Percentiles rank a stretch among this genome's conserved stretches.
Conservation (phyloP, 2,113 vertebrate genomes). For the Anseranas semipalmata region DNA sequence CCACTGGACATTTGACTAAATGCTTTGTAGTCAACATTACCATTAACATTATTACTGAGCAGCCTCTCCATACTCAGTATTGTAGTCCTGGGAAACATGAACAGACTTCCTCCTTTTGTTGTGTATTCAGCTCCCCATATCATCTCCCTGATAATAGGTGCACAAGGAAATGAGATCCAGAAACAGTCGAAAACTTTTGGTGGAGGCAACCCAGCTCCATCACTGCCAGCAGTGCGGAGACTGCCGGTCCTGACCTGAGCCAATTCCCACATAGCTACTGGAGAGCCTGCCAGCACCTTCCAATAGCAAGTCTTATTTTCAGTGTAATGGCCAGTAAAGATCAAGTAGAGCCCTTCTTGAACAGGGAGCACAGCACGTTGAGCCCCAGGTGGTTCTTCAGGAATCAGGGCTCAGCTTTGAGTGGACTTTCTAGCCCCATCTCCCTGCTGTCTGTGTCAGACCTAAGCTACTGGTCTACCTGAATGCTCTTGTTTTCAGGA, state of each 20-base stretch:
- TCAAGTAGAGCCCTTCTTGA: background rate
- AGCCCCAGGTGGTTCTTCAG: background rate
- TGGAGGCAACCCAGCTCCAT: background rate
- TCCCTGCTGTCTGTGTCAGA: background rate
- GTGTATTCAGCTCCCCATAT: background rate
- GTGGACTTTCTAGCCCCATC: background rate
- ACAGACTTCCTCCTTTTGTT: background rate
- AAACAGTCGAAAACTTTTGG: background rate
- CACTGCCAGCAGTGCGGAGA: background rate
- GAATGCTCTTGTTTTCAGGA: background rate
- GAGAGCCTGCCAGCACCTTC: background rate
- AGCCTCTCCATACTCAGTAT: background rate
- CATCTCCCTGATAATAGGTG: background rate
- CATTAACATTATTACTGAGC: background rate
- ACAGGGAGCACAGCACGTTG: background rate
- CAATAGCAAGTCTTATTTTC: background rate
- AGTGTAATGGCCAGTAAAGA: background rate
- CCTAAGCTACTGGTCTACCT: background rate
- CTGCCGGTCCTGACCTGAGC: background rate
- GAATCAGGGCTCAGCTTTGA: background rate
- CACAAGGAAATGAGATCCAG: background rate
- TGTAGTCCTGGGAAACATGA: background rate
- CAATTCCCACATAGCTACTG: fast-evolving
- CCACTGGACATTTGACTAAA: background rate
- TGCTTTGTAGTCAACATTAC: background rate